Conservation (phyloP, 2,113 vertebrate species). For the Dasyornis broadbenti region DNA sequence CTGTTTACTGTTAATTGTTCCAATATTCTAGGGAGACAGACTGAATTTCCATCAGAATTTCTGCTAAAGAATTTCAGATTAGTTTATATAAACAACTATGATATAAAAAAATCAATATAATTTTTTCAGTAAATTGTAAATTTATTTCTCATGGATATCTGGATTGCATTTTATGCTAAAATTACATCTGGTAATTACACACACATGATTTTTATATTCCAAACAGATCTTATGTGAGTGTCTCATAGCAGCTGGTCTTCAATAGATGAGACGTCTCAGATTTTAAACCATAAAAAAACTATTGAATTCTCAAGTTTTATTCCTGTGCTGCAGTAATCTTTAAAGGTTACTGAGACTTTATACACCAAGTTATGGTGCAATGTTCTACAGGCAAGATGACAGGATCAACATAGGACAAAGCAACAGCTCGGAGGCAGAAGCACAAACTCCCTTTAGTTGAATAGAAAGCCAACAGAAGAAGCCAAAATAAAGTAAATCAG, state of each 20-base stretch:
- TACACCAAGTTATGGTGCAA: background rate
- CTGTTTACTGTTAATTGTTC: background rate
- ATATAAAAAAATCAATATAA: background rate
- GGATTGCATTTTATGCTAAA: background rate
- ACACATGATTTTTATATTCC: accelerated
- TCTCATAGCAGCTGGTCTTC: background rate
- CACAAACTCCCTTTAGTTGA: background rate
- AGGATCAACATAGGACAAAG: background rate
- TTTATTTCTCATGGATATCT: background rate
- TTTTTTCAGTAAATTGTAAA: background rate
- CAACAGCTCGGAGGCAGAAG: background rate
- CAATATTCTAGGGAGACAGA: background rate
- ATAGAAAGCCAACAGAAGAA: background rate
- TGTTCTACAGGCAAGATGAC: background rate
- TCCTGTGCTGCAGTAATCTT: background rate
- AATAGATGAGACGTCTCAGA: background rate
- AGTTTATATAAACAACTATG: background rate
- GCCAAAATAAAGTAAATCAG: background rate
- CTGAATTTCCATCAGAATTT: background rate
- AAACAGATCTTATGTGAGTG: background rate
- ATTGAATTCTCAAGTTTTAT: background rate
- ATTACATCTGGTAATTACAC: background rate
- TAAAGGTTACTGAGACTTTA: background rate
- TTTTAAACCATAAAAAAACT: background rate
- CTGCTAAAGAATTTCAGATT: background rate